phyloP scores from a whole-genome alignment of 2,797 vertebrate species.

The Artibeus lituratus region DNA sequence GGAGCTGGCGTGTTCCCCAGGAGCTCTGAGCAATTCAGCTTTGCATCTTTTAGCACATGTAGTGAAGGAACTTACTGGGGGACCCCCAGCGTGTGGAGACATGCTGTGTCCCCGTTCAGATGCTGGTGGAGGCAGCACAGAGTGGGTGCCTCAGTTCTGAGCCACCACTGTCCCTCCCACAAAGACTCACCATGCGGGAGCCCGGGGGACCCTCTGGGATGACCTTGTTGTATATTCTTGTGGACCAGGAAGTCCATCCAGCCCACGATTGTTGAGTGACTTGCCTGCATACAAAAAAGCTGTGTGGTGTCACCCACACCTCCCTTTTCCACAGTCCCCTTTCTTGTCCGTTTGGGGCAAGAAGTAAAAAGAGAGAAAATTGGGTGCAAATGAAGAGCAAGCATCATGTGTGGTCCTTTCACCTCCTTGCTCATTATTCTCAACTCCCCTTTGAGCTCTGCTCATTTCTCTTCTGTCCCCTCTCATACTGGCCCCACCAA shows the following conservation, averaged over 20 bases:
- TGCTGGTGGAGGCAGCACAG: fast-evolving
- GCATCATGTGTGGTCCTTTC: not conserved
- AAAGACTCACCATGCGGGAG: not conserved
- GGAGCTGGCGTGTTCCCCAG: not conserved
- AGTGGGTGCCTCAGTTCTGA: too few relatives aligned
- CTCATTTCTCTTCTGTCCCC: not conserved
- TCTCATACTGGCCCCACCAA: not conserved
- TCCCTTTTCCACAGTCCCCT: not conserved
- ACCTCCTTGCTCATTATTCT: not conserved
- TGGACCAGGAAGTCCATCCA: not conserved
- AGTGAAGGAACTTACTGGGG: not conserved
- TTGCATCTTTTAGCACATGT: not conserved
- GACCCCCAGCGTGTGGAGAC: not conserved
- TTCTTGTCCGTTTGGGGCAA: not conserved
- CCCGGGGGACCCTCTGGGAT: not conserved
- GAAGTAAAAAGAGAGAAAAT: not conserved
- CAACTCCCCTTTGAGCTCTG: not conserved
- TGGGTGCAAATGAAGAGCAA: not conserved
- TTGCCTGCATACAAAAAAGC: not conserved
- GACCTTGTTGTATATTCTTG: not conserved
- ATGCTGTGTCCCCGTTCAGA: fast-evolving
- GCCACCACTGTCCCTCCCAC: not conserved
- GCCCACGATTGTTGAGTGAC: too few relatives aligned
- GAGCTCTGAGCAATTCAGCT: not conserved
- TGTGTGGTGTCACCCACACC: not conserved